Evolutionary conservation across 2,113 vertebrate species (phyloP).

Genomic region (Paedocypris sp.): DNA sequence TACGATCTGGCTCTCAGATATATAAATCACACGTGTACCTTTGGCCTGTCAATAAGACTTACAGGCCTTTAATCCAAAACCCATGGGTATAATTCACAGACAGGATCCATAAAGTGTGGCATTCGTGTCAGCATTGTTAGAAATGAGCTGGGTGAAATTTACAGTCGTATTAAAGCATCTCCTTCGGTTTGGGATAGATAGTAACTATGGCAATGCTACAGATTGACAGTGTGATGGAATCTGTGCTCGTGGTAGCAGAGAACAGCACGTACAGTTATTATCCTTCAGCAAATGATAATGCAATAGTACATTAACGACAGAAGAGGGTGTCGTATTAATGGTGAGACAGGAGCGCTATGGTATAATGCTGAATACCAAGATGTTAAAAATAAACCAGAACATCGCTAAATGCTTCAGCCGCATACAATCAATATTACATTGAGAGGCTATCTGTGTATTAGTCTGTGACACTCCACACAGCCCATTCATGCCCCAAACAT

Average conservation of each 20-base stretch:
- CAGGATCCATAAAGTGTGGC: constrained; percentile 26
- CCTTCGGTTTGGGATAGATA: neutral
- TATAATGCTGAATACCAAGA: neutral
- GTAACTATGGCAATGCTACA: constrained; percentile 21
- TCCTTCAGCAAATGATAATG: neutral
- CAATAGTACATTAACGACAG: neutral
- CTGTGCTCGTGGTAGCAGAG: constrained; percentile 1
- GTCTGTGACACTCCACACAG: too few relatives aligned
- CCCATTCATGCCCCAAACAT: neutral
- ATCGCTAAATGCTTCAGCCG: neutral
- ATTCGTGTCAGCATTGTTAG: constrained; percentile 32
- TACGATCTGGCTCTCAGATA: neutral
- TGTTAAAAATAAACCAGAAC: neutral
- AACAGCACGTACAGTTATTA: constrained; percentile 2
- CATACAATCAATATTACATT: neutral
- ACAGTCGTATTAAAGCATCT: neutral
- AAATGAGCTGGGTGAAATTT: constrained; percentile 22
- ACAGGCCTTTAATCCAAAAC: constrained; percentile 20
- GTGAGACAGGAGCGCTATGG: neutral
- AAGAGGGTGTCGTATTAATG: neutral
- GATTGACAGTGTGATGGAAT: neutral
- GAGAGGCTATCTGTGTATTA: neutral
- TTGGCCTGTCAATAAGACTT: constrained; percentile 22
- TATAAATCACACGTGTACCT: constrained; percentile 20
- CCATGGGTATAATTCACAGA: constrained; percentile 14